A percentile compares a stretch with the other conserved stretches of the same genome.
phyloP scores from a whole-genome alignment of 2,113 vertebrate species.

The Zeus faber region DNA sequence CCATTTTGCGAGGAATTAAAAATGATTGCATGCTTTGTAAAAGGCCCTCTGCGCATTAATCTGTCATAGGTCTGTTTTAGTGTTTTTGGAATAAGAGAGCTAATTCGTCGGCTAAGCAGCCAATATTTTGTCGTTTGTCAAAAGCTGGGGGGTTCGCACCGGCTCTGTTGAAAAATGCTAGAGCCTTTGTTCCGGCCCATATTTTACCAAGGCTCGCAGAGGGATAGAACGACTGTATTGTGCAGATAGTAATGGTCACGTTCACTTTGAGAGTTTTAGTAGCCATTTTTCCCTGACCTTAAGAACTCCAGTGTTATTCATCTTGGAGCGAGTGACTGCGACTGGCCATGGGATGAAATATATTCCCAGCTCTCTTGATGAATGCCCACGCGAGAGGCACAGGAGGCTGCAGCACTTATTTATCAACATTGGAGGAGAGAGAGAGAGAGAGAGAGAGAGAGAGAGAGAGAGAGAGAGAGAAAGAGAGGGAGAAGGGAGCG shows the following conservation, averaged over 20 bases:
- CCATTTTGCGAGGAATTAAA: conserved; percentile 43
- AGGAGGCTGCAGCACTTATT: conserved; percentile 60
- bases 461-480: conserved; percentile 1
- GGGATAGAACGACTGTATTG: conserved; percentile 71
- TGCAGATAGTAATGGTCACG: conserved; percentile 71
- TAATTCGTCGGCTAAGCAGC: conserved; percentile 28
- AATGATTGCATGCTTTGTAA: conserved; percentile 32
- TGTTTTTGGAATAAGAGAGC: conserved; percentile 13
- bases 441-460: conserved; percentile 22
- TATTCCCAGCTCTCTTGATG: conserved; percentile 65
- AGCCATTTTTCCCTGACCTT: conserved; percentile 74
- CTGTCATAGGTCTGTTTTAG: conserved; percentile 29
- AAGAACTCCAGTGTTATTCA: conserved; percentile 71
- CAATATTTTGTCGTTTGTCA: conserved; percentile 46
- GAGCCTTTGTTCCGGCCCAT: conserved; percentile 53
- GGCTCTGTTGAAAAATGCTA: conserved; percentile 47
- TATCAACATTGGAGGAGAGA: conserved; percentile 55
- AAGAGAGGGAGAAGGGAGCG: background rate
- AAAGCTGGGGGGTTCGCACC: conserved; percentile 34
- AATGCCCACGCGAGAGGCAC: conserved; percentile 54
- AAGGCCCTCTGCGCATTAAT: conserved; percentile 40
- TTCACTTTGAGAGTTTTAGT: conserved; percentile 73
- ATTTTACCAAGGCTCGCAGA: conserved; percentile 53
- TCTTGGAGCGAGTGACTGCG: conserved; percentile 60
- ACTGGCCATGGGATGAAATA: conserved; percentile 73